Evolutionary conservation across 2,888 invertebrate genomes (phyloP), one percentile per base, ranked within the genome.

Genomic region (Drosophila buzzatii): DNA sequence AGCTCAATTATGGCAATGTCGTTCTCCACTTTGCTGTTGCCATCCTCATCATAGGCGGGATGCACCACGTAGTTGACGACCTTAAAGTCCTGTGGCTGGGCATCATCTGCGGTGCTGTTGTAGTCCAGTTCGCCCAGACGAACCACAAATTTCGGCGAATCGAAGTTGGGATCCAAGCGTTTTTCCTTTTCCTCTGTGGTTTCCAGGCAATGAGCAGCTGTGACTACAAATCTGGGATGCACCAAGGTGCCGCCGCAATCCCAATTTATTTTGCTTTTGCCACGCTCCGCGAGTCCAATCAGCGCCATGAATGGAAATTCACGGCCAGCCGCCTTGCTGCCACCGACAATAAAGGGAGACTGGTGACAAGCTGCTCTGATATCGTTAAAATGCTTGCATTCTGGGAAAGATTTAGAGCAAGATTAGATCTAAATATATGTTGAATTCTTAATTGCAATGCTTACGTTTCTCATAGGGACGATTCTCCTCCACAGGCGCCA

Each of bases 181-280:
- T 90, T 55, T 7, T 62, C 71, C 45, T 90, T 90, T 0, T 60
- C 35, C 57, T 84, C 76, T 0, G 14, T 49, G 20, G 82, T 79
- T n/a, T 76, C 73, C 31, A 92, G 76, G 75, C 95, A 95, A 82
- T 95, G 95, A 0, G 95, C 95, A 4, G 95, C 95, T 1, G 95
- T 95, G 14, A 95, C 85, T 3, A 96, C 93, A 89, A 93, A 95
- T 51, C 91, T 90, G 7, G 94, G 92, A 58, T 94, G 94, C 35
- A 96, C 93, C 39, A 96, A 87, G 1, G 94, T 93, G 1, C 95
- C 95, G 1, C 95, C 95, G 81, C 95, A 96, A 9, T 74, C 68
- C 94, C 94, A 94, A 0, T 47, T 49, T 1, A 77, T 73, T 9
- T 73, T 66, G 0, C 77, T 44, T 3, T 51, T 59, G 18, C 37